Evolutionary conservation across 2,113 vertebrate genomes (phyloP), one percentile per base, ranked within the genome.

Genomic region (Periophthalmus modestus): DNA sequence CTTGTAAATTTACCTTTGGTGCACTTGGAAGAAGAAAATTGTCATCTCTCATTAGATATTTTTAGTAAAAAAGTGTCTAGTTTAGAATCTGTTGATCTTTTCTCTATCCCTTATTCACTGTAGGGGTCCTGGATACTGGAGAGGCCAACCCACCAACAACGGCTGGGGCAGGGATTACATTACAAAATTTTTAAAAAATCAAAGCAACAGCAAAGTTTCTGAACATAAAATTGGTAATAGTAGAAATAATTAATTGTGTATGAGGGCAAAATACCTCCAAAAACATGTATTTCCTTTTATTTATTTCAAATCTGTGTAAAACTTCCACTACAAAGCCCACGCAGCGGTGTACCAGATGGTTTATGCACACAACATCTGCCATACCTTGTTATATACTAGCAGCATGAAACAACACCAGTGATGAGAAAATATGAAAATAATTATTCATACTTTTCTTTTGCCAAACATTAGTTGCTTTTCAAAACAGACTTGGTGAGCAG

Each of bases 281-380:
- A 39, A 36, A 11, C 33, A n/a, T 11, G 10, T 2, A 19, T 39
- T 65, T 21, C 11, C 62, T 39, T n/a, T 65, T 43, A 62, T 62
- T 62, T 62, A 34, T 43, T 13, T 43, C 18, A 39, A 65, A 65
- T 21, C 62, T 10, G 34, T 65, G 62, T 65, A 21, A 65, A 65
- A 65, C 34, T 43, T 65, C 34, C 62, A 65, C 62, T 65, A 43
- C 62, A 65, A 65, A 65, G 62, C 33, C 33, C 13, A 11, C 36
- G 34, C 33, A 43, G 61, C 62, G 6, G 61, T 18, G 28, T 6
- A 10, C 16, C 61, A 65, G 62, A 65, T 65, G 62, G 62, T 43
- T 65, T 65, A 65, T 39, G 36, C 34, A n/a, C 62, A 65, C 34
- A 65, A 65, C 62, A 65, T 65, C 62, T 65, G 62, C 62, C 62